Conservation (phyloP, 2,797 vertebrate genomes). For the Petrocephalus sullivani region DNA sequence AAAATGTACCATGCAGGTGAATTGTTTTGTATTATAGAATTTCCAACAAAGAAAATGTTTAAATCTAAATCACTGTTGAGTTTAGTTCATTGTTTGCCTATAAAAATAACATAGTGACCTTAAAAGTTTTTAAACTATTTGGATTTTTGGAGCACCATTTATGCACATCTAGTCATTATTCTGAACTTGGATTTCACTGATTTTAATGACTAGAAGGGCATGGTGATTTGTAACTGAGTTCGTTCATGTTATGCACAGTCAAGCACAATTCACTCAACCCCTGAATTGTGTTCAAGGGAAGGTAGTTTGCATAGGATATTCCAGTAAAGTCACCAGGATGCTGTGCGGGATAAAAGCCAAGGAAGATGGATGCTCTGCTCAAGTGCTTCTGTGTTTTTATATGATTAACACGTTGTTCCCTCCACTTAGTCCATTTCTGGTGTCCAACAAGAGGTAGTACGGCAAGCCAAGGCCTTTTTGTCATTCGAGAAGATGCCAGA, state of each 20-base stretch:
- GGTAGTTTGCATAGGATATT: slow-evolving; percentile 38
- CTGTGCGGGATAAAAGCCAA: neutral
- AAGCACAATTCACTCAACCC: slow-evolving; percentile 9
- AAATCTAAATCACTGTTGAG: neutral
- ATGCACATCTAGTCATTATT: neutral
- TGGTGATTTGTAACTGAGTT: neutral
- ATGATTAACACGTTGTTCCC: neutral
- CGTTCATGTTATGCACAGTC: neutral
- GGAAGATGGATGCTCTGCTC: neutral
- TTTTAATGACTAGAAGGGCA: neutral
- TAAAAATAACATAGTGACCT: neutral
- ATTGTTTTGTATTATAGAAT: neutral
- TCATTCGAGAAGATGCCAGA: slow-evolving; percentile 89
- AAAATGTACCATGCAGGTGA: neutral
- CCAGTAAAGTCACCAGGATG: neutral
- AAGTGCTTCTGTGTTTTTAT: neutral
- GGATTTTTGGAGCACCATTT: neutral
- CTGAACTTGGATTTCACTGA: neutral
- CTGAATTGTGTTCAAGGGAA: slow-evolving; percentile 42
- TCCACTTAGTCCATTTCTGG: slow-evolving; percentile 85
- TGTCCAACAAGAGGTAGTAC: slow-evolving; percentile 91
- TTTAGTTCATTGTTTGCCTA: neutral
- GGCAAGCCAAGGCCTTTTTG: slow-evolving; percentile 88
- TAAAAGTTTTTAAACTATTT: neutral
- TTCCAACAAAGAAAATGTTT: neutral